Base-by-base conservation (phyloP, 2,113 vertebrate genomes). In the Microcebus lehilahytsara region DNA sequence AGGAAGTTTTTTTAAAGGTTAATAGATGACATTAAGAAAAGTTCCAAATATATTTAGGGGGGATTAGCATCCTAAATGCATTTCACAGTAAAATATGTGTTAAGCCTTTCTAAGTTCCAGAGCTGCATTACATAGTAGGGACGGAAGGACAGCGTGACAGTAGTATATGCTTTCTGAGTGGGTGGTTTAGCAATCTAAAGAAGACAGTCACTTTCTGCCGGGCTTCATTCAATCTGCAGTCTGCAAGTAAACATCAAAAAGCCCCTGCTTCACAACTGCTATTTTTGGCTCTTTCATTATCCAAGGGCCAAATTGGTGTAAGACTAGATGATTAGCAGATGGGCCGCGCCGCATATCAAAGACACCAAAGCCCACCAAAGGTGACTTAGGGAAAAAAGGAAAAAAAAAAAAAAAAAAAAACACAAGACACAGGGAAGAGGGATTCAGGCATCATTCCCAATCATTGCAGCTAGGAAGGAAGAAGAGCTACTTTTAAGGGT, bases 251-350 rank as follows among this genome's bases (percentile, higher is more conserved):
- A 71, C 64, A 60, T 77, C 27, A 46, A 49, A 96, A 96, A 94
- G 34, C 32, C 25, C 17, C 49, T 72, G 89, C 25, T 81, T 88
- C 53, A 58, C 46, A 66, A 89, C 62, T 67, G 53, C 85, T 95
- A 66, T 89, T 96, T 95, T 56, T n/a, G 89, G 71, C 71, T 89
- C 53, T 95, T 80, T 84, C 78, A 72, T 96, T 93, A 92, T 96
- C 75, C 75, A 56, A 78, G 17, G 17, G 7, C n/a, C 84, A 85
- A 17, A 80, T 6, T 72, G 37, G 5, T 75, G 2, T 40, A 22
- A 92, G 37, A 46, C 8, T 11, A 83, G 66, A 84, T 92, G 46
- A 67, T 66, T 16, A 8, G 56, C 84, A 71, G n/a, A 85, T 30
- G 71, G 85, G 32, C 58, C 72, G 56, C 80, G 19, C 22, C 69